These are phyloP conservation scores for Prenolepis imparis DNA, from an alignment of 2,888 invertebrate species.

Conservation along the genomic window DNA sequence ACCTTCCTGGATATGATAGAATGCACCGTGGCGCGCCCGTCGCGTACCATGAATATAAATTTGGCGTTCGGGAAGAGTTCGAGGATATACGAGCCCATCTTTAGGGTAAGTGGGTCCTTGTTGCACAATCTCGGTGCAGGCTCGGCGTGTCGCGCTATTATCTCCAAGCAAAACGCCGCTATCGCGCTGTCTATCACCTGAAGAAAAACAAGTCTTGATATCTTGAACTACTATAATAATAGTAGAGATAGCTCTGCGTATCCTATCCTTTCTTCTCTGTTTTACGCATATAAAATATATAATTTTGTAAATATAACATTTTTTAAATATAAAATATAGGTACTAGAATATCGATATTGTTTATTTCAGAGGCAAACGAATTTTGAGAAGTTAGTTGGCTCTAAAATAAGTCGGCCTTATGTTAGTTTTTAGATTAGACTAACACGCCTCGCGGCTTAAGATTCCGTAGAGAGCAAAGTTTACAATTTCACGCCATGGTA, in stretches of 20 bases:
- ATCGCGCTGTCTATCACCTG: constrained; percentile 97
- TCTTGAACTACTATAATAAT: neutral
- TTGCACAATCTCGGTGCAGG: constrained; percentile 98
- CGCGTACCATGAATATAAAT: constrained; percentile 99
- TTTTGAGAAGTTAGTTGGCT: neutral
- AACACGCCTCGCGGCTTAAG: neutral
- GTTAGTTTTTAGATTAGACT: neutral
- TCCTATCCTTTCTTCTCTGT: neutral
- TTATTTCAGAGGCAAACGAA: constrained; percentile 5
- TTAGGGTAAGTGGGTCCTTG: constrained; percentile 99
- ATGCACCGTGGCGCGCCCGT: constrained; percentile 99
- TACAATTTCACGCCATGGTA: constrained; percentile 6
- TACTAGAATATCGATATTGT: neutral
- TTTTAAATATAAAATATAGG: constrained; percentile 37
- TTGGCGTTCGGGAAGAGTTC: constrained; percentile 99
- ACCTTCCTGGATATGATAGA: constrained; percentile 98
- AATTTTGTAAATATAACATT: neutral
- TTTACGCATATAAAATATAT: neutral
- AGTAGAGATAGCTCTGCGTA: neutral
- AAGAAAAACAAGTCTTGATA: constrained; percentile 53
- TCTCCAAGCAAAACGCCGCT: constrained; percentile 98
- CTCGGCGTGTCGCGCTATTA: constrained; percentile 98
- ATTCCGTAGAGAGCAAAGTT: constrained; percentile 29
- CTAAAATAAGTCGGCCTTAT: neutral
- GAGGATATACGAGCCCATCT: constrained; percentile 97